Percentiles rank a stretch among this genome's conserved stretches.
Evolutionary conservation across 37 sponge, comb jelly and placozoan species (phyloP).

Genomic region (Chondrilla cf. caribensis): DNA sequence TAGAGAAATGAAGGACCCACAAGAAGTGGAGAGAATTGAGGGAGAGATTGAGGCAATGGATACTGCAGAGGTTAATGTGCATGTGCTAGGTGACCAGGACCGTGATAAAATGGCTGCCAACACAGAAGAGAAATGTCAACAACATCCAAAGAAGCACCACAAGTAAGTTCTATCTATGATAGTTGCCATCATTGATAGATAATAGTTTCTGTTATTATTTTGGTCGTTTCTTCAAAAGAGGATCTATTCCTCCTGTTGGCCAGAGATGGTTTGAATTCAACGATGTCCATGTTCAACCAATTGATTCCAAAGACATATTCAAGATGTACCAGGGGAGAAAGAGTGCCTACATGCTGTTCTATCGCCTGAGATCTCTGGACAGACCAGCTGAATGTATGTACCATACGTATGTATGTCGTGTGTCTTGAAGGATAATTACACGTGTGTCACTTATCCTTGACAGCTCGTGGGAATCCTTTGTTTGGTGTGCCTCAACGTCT

Average conservation of each 20-base stretch:
- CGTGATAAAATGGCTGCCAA: neutral
- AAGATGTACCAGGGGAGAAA: constrained; percentile 79
- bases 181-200: too few relatives aligned
- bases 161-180: too few relatives aligned
- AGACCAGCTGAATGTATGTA: constrained; percentile 48
- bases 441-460: too few relatives aligned
- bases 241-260: constrained; percentile 48
- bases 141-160: too few relatives aligned
- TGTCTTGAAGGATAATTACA: too few relatives aligned
- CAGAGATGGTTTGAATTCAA: constrained; percentile 83
- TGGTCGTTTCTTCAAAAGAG: neutral
- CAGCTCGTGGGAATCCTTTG: constrained; percentile 22
- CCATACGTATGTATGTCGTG: too few relatives aligned
- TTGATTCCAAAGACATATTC: constrained; percentile 29
- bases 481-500: constrained; percentile 49
- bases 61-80: neutral
- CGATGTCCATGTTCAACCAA: constrained; percentile 60
- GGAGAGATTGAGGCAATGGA: too few relatives aligned
- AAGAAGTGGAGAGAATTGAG: too few relatives aligned
- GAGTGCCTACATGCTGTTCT: constrained; percentile 94
- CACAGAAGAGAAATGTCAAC: neutral
- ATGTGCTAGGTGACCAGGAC: neutral
- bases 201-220: neutral
- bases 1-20: too few relatives aligned
- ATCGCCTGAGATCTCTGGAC: constrained; percentile 47